Evolutionary conservation across 2,113 vertebrate genomes (phyloP).

Genomic region (Brachionichthys hirsutus): DNA sequence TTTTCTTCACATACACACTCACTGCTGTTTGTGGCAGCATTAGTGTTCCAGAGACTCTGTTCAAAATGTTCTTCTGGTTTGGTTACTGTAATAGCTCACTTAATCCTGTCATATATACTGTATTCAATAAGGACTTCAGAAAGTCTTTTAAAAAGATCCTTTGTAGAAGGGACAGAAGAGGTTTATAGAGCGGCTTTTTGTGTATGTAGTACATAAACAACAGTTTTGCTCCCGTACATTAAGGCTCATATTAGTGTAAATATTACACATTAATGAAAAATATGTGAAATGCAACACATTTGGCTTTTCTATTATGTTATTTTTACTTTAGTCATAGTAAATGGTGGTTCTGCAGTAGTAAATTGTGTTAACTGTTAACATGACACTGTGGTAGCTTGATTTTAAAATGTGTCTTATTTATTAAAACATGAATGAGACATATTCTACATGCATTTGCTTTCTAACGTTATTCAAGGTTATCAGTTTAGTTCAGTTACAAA

Average conservation of each 20-base stretch:
- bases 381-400: not conserved
- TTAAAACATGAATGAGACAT: conserved; percentile 7
- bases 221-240: not conserved
- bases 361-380: conserved; percentile 13
- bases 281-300: conserved; percentile 15
- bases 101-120: conserved; percentile 92
- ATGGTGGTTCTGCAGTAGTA: conserved; percentile 20
- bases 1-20: conserved; percentile 94
- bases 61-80: conserved; percentile 96
- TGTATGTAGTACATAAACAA: not conserved
- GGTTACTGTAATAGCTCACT: conserved; percentile 89
- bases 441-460: conserved; percentile 5
- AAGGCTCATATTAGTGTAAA: conserved; percentile 1
- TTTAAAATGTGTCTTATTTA: conserved; percentile 4
- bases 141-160: conserved; percentile 93
- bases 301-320: conserved; percentile 10
- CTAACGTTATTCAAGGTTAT: conserved; percentile 3
- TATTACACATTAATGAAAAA: not conserved
- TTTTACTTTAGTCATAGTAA: not conserved
- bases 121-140: conserved; percentile 93
- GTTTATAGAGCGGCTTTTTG: conserved; percentile 15
- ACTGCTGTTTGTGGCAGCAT: conserved; percentile 81
- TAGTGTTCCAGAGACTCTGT: conserved; percentile 81
- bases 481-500: not conserved
- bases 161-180: conserved; percentile 65